Conservation (phyloP, 2,888 invertebrate genomes). For the Gonocerus acuteangulatus region DNA sequence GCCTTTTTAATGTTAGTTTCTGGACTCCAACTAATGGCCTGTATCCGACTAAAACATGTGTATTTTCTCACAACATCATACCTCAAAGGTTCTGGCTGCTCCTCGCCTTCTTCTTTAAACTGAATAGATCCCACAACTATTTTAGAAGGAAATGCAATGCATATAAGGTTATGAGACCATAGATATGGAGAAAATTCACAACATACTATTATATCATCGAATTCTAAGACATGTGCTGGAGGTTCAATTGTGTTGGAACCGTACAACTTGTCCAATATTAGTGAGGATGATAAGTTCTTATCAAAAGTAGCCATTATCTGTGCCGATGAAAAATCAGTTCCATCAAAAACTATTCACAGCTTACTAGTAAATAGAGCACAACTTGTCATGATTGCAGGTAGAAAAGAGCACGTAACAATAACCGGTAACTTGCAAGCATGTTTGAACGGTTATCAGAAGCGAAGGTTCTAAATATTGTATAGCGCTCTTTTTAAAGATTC, state of each 20-base stretch:
- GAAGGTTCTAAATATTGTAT: too few relatives aligned
- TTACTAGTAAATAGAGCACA: too few relatives aligned
- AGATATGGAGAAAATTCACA: conserved; percentile 52
- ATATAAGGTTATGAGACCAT: conserved; percentile 56
- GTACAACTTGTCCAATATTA: conserved; percentile 11
- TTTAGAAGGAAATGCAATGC: conserved; percentile 52
- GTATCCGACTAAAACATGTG: conserved; percentile 50
- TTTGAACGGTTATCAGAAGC: too few relatives aligned
- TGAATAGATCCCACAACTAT: conserved; percentile 47
- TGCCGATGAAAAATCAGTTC: background rate
- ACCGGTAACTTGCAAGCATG: too few relatives aligned
- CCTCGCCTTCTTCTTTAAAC: conserved; percentile 46
- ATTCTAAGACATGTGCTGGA: conserved; percentile 35
- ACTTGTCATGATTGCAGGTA: too few relatives aligned
- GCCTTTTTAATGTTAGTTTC: conserved; percentile 53
- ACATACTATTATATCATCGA: conserved; percentile 35
- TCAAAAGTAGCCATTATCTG: conserved; percentile 2
- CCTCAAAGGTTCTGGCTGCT: conserved; percentile 47
- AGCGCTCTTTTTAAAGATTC: too few relatives aligned
- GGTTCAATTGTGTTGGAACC: conserved; percentile 41
- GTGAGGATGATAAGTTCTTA: conserved; percentile 15
- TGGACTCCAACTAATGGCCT: conserved; percentile 54
- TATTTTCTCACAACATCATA: conserved; percentile 52
- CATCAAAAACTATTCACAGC: too few relatives aligned
- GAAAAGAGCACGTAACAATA: too few relatives aligned